Evolutionary conservation across 2,888 invertebrate genomes (phyloP).

Genomic region (Acleris holmiana): DNA sequence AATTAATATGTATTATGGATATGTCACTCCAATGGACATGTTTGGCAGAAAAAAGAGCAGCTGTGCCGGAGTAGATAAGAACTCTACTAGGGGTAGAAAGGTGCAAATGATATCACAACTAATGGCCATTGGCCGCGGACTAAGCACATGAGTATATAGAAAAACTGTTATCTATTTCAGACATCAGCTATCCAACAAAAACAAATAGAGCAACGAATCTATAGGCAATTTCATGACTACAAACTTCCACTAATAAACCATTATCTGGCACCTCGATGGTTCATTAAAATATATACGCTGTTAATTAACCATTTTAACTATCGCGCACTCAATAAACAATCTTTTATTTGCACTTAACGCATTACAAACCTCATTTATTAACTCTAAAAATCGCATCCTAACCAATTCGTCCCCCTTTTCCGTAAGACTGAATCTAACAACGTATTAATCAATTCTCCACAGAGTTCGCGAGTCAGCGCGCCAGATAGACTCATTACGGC

Average conservation of each 20-base stretch:
- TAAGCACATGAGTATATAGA: constrained; percentile 4
- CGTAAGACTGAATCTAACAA: constrained; percentile 80
- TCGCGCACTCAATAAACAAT: constrained; percentile 42
- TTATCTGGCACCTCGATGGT: constrained; percentile 12
- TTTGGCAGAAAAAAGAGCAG: constrained; percentile 33
- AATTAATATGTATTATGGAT: no score
- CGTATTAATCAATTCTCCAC: constrained; percentile 84
- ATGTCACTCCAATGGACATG: constrained; percentile 8
- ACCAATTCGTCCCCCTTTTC: constrained; percentile 72
- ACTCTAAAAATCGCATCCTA: constrained; percentile 66
- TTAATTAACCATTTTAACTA: constrained; percentile 32
- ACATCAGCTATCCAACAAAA: neutral
- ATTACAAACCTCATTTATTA: constrained; percentile 68
- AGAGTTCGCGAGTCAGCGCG: constrained; percentile 82
- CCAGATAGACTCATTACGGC: constrained; percentile 81
- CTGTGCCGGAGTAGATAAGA: constrained; percentile 32
- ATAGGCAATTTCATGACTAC: neutral
- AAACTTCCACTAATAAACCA: constrained; percentile 15
- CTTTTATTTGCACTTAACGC: constrained; percentile 56
- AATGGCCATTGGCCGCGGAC: constrained; percentile 23
- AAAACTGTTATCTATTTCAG: constrained; percentile 13
- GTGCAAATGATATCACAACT: constrained; percentile 31
- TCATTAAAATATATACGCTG: constrained; percentile 35
- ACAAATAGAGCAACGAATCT: neutral
- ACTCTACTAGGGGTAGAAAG: constrained; percentile 29